phyloP scores from a whole-genome alignment of 2,797 vertebrate genomes.

The Gymnopithys bicolor region DNA sequence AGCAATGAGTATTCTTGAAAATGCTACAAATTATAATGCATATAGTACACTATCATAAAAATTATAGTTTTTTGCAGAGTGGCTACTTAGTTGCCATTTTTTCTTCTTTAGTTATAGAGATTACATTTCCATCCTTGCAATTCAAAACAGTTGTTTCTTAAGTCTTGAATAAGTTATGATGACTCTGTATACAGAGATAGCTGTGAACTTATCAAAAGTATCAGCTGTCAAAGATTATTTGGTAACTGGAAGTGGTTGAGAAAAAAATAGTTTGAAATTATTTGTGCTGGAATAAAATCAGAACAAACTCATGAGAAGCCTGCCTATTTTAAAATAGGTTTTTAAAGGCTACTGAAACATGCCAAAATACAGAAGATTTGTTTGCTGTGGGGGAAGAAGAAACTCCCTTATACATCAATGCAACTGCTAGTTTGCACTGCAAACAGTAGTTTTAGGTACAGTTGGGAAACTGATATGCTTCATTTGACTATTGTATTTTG shows the following conservation, averaged over 20 bases:
- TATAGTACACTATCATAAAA: neutral
- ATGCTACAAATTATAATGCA: neutral
- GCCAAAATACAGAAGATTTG: neutral
- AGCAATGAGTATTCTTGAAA: neutral
- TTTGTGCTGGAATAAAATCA: neutral
- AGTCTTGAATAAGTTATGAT: neutral
- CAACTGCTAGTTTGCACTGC: neutral
- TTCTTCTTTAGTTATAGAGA: neutral
- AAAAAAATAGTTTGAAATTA: neutral
- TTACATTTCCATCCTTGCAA: neutral
- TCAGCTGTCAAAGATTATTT: neutral
- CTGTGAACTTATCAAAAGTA: neutral
- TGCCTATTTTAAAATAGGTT: neutral
- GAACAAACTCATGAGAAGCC: neutral
- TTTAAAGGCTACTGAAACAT: neutral
- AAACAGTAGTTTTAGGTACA: neutral
- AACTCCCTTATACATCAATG: neutral
- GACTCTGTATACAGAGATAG: neutral
- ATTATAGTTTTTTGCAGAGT: neutral
- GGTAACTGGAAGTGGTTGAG: neutral
- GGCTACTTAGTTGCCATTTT: neutral
- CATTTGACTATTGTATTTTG: neutral
- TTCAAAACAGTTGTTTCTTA: neutral
- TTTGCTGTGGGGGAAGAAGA: neutral
- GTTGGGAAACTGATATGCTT: neutral